Conservation (phyloP, 2,113 vertebrate genomes). For the Danio rerio region GRCz12tu NC_133182.1:16740001-16740500, state of each 20-base stretch:
- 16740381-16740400: background rate
- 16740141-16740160: background rate
- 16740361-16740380: background rate
- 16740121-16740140: conserved; percentile 13
- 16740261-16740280: background rate
- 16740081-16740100: conserved; percentile 29
- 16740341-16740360: background rate
- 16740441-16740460: background rate
- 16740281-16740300: background rate
- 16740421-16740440: background rate
- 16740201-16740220: conserved; percentile 3
- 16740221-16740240: background rate
- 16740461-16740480: background rate
- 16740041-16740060: background rate
- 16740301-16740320: background rate
- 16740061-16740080: conserved; percentile 27
- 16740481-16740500: too few species aligned
- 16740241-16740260: background rate
- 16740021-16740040: background rate
- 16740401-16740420: background rate
- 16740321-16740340: background rate
- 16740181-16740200: background rate
- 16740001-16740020: background rate
- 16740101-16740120: conserved; percentile 56
- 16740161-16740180: background rate